These are phyloP conservation scores for Drosophila trapezifrons DNA, from an alignment of 1,140 invertebrate genomes.

Conservation along the genomic window DNA sequence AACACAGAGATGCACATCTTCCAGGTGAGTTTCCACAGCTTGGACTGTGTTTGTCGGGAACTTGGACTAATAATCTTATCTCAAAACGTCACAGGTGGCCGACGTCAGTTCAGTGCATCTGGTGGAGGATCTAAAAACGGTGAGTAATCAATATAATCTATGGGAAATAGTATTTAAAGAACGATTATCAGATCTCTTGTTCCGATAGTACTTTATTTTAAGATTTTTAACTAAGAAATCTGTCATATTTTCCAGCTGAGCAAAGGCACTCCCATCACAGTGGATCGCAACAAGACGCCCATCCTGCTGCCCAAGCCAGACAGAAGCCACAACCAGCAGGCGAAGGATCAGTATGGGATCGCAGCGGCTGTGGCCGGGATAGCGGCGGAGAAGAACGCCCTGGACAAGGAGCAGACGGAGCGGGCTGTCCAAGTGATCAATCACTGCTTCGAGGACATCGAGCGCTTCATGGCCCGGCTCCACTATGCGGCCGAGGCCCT, in stretches of 20 bases:
- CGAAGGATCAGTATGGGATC: slow-evolving; percentile 78
- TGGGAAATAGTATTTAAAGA: background rate
- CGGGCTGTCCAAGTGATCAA: slow-evolving; percentile 75
- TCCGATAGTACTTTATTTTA: background rate
- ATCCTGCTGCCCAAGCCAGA: slow-evolving; percentile 71
- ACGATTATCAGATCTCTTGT: background rate
- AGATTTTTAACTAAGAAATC: background rate
- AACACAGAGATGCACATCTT: slow-evolving; percentile 82
- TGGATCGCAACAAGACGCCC: slow-evolving; percentile 76
- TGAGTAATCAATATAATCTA: background rate
- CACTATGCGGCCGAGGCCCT: slow-evolving; percentile 78
- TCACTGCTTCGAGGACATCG: slow-evolving; percentile 80
- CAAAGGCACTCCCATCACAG: slow-evolving; percentile 59
- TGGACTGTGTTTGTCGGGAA: background rate
- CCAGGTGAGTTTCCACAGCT: slow-evolving; percentile 45
- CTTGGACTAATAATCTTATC: background rate
- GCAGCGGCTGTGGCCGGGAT: slow-evolving; percentile 70
- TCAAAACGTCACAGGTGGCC: slow-evolving; percentile 56
- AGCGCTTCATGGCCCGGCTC: slow-evolving; percentile 74
- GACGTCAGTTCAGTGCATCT: slow-evolving; percentile 86
- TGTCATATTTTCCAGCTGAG: slow-evolving; percentile 69
- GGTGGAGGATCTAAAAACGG: slow-evolving; percentile 85
- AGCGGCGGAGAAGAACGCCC: slow-evolving; percentile 72
- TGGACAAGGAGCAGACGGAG: slow-evolving; percentile 72
- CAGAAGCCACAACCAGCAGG: slow-evolving; percentile 51